A percentile compares a stretch with the other conserved stretches of the same genome.
phyloP scores from a whole-genome alignment of 1,140 invertebrate species.

The Drosophila pallidifrons region DNA sequence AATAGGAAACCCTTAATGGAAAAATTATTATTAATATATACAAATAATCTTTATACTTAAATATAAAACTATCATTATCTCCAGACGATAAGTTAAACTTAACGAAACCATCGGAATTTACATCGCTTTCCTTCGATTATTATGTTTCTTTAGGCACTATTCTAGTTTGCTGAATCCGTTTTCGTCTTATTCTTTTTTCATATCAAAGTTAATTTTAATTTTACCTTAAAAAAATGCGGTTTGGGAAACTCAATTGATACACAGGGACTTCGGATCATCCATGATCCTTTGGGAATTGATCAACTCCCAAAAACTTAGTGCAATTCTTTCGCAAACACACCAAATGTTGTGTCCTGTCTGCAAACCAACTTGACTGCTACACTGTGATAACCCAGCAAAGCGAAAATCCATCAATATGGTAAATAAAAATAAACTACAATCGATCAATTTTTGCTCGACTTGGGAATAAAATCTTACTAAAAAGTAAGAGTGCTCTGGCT shows the following conservation, averaged over 20 bases:
- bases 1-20: constrained; percentile 2
- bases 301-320: not conserved
- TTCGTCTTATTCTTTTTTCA: not conserved
- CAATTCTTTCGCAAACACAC: not conserved
- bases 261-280: too few relatives aligned
- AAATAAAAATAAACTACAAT: too few relatives aligned
- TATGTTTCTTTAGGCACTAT: too few relatives aligned
- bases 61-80: too few relatives aligned
- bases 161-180: not conserved
- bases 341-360: not conserved
- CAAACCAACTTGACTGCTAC: not conserved
- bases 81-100: not conserved
- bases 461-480: not conserved
- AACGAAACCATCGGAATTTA: not conserved
- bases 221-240: too few relatives aligned
- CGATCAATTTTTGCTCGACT: not conserved
- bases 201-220: too few relatives aligned
- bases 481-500: constrained; percentile 16
- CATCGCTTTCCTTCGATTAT: not conserved
- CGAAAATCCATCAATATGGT: too few relatives aligned
- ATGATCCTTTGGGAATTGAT: not conserved
- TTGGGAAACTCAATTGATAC: too few relatives aligned
- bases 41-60: not conserved
- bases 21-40: not conserved
- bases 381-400: constrained; percentile 3